Conservation (phyloP, 2,888 invertebrate species). For the Melanchra persicariae region DNA sequence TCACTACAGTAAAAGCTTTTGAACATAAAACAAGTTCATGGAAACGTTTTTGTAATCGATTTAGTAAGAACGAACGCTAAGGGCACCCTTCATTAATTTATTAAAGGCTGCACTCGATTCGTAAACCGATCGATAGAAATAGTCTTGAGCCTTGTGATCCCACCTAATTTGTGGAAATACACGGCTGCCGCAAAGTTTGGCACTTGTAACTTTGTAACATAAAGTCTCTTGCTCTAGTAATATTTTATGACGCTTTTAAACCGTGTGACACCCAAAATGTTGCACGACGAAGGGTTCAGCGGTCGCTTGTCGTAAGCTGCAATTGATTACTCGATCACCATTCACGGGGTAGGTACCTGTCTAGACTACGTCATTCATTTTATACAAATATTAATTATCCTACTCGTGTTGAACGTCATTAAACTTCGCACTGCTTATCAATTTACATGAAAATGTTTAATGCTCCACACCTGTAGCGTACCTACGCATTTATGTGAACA, state of each 20-base stretch:
- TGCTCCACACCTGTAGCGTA: conserved; percentile 41
- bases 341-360: not conserved
- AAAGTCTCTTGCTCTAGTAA: conserved; percentile 36
- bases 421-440: conserved; percentile 59
- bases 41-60: conserved; percentile 8
- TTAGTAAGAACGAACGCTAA: not conserved
- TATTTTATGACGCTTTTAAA: conserved; percentile 57
- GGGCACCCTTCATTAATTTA: conserved; percentile 2
- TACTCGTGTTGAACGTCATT: conserved; percentile 47
- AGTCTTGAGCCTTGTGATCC: conserved; percentile 6
- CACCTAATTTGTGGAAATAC: conserved; percentile 34
- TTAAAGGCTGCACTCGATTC: conserved; percentile 27
- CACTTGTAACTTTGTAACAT: conserved; percentile 46
- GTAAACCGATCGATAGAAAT: conserved; percentile 9
- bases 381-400: conserved; percentile 44
- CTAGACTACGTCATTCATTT: conserved; percentile 22
- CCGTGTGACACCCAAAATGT: conserved; percentile 31
- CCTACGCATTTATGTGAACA: conserved; percentile 16
- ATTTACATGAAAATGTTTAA: conserved; percentile 60
- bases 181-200: conserved; percentile 34
- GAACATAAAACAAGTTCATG: not conserved
- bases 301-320: conserved; percentile 2
- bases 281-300: conserved; percentile 25
- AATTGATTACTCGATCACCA: conserved; percentile 19
- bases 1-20: not conserved